Evolutionary conservation across 1,140 invertebrate genomes (phyloP), one percentile per base, ranked within the genome.

Genomic region (Tetragonula clypearis): DNA sequence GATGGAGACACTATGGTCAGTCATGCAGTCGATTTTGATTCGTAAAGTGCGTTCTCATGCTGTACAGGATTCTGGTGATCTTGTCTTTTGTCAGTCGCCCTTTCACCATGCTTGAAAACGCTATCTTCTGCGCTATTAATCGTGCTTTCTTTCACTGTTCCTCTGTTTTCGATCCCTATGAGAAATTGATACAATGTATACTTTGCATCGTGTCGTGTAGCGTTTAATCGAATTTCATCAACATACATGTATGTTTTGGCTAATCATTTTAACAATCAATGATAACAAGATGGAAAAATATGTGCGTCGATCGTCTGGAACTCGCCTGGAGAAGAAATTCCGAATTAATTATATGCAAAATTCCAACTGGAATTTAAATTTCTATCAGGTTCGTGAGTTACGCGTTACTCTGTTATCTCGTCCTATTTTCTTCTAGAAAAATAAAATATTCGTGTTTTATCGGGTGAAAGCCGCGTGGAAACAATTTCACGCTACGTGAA

Each of bases 41-140:
- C 83, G 82, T 80, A 87, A 90, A 90, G 89, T 90, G 89, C 89
- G 72, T 90, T 90, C 86, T 72, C 89, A 62, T 90, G 89, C 88
- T 87, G 78, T 73, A 76, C 12, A 71, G 72, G 83, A 83, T 84
- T 86, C 65, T 81, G 5, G 77, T 62, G 73, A 75, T 86, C 85
- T 82, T 89, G 81, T 84, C 87, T 84, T 90, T 90, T 90, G 79
- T 88, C 88, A 88, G 74, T 26, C 58, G 60, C 21, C 15, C 62
- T 77, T 80, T 49, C 26, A 23, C 58, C 41, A 21, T 19, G 41
- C 12, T 6, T 53, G 17, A 6, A 81, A 81, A 53, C 5, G 35
- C 41, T 73, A 5, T 35, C 26, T 5, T 55, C 12, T 23, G 4
- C 8, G 5, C 41, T 35, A 62, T 41, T 21, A 35, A 23, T 9